phyloP scores from a whole-genome alignment of 2,113 vertebrate genomes.

The Urocynchramus pylzowi region DNA sequence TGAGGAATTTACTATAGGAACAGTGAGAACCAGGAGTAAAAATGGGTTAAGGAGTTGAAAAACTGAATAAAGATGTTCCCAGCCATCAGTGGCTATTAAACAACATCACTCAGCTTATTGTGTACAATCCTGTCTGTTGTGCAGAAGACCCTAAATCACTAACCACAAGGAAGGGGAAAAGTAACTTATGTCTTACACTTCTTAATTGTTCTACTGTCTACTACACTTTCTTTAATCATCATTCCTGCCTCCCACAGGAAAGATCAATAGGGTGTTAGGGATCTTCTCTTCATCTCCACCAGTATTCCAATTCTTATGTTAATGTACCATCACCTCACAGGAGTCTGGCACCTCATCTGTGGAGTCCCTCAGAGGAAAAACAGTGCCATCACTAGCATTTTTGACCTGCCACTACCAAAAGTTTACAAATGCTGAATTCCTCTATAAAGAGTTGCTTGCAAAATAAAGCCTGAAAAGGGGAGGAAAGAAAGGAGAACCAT shows the following conservation, averaged over 20 bases:
- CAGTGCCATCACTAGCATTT: not conserved
- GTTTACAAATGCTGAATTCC: not conserved
- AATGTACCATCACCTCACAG: not conserved
- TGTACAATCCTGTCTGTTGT: not conserved
- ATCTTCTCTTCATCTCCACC: not conserved
- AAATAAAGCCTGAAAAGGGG: not conserved
- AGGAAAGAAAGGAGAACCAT: not conserved
- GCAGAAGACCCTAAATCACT: not conserved
- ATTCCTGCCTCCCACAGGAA: not conserved
- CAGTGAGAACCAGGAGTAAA: not conserved
- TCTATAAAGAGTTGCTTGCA: not conserved
- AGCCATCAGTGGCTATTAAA: not conserved
- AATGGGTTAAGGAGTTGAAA: not conserved
- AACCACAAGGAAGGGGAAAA: not conserved
- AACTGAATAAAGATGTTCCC: not conserved
- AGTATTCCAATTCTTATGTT: not conserved
- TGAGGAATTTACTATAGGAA: not conserved
- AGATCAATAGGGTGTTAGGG: not conserved
- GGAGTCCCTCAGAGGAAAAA: not conserved
- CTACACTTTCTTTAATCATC: not conserved
- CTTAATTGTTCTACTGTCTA: not conserved
- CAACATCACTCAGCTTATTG: not conserved
- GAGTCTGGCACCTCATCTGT: not conserved
- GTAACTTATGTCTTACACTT: not conserved
- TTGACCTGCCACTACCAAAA: not conserved